Evolutionary conservation across 2,888 invertebrate species (phyloP).

Genomic region (Hydriomena furcata): DNA sequence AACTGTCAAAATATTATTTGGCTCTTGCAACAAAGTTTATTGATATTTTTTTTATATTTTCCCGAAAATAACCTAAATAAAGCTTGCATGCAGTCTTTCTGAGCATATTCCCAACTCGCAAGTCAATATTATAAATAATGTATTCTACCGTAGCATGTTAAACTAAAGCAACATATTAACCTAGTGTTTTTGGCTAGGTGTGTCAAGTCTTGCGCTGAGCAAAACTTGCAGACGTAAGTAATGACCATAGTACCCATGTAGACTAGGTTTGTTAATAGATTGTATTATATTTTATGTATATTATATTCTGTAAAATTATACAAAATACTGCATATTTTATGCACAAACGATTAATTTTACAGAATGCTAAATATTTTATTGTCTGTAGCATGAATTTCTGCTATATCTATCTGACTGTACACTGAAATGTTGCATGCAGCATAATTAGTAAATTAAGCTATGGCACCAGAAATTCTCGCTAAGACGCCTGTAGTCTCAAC

Average conservation of each 20-base stretch:
- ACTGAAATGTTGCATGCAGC: slow-evolving; percentile 3
- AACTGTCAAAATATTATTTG: no score
- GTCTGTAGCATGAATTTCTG: slow-evolving; percentile 31
- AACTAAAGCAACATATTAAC: slow-evolving; percentile 57
- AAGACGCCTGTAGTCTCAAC: not conserved
- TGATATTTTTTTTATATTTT: no score
- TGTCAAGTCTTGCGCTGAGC: slow-evolving; percentile 77
- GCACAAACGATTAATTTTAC: not conserved
- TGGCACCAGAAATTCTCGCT: slow-evolving; percentile 24
- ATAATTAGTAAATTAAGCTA: not conserved
- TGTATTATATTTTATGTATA: slow-evolving; percentile 1
- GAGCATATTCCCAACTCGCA: slow-evolving; percentile 11
- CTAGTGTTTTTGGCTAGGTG: slow-evolving; percentile 77
- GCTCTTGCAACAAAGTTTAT: no score
- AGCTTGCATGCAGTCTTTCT: slow-evolving; percentile 48
- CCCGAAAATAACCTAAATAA: slow-evolving; percentile 1
- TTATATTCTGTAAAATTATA: slow-evolving; percentile 8
- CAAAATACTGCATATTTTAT: not conserved
- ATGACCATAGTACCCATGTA: slow-evolving; percentile 43
- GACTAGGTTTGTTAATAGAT: not conserved
- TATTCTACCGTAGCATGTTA: slow-evolving; percentile 46
- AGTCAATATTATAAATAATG: no score
- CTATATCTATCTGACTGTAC: not conserved
- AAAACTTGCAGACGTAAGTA: slow-evolving; percentile 78
- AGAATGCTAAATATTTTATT: slow-evolving; percentile 1